Evolutionary conservation across 2,113 vertebrate genomes (phyloP).

Genomic region (Psittacus erithacus): DNA sequence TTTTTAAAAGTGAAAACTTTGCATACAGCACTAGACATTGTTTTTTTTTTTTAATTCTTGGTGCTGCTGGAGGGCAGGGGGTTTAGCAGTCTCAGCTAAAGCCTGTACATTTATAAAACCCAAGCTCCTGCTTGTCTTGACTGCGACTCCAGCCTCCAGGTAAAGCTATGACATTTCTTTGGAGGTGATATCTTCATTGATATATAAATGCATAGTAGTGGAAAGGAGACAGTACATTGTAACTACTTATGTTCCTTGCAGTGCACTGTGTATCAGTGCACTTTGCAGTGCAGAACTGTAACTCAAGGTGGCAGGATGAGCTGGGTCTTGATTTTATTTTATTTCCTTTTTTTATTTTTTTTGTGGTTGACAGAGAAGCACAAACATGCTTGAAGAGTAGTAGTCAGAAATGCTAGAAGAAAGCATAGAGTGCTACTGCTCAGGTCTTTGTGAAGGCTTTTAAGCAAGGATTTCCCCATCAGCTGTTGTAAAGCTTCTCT

Average conservation of each 20-base stretch:
- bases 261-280: not conserved
- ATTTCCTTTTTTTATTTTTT: not conserved
- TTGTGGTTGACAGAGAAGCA: not conserved
- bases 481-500: slow-evolving; percentile 8
- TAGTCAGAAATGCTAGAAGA: not conserved
- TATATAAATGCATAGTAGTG: not conserved
- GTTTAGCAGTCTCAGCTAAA: not conserved
- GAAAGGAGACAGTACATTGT: not conserved
- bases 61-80: not conserved
- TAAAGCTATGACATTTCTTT: not conserved
- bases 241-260: not conserved
- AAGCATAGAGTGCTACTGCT: not conserved
- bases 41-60: not conserved
- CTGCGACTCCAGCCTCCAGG: not conserved
- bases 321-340: not conserved
- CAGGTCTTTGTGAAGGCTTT: not conserved
- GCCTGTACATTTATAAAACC: not conserved
- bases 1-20: slow-evolving; percentile 29
- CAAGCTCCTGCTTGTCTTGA: not conserved
- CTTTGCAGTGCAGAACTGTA: not conserved
- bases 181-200: not conserved
- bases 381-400: not conserved
- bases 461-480: not conserved
- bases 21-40: not conserved
- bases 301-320: slow-evolving; percentile 53